A percentile compares a stretch with the other conserved stretches of the same genome.
These are phyloP conservation scores for Lingula anatina DNA, from an alignment of 2,888 invertebrate genomes.

Conservation along the genomic window DNA sequence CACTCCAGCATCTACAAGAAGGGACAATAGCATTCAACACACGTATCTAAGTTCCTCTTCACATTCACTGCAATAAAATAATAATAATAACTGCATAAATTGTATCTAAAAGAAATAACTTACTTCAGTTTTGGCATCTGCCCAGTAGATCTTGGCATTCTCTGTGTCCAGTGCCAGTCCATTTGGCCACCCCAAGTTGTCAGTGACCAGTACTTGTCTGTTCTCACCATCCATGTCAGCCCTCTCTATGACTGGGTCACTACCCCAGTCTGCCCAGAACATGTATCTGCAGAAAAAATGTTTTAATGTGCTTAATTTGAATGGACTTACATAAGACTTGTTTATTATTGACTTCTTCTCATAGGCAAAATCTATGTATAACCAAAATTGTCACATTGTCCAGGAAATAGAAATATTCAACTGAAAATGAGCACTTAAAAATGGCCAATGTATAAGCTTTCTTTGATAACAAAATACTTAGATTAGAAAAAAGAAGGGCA, in stretches of 20 bases:
- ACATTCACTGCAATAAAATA: too few relatives aligned
- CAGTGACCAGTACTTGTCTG: slow-evolving; percentile 74
- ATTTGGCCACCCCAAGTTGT: slow-evolving; percentile 83
- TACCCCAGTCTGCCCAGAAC: slow-evolving; percentile 99
- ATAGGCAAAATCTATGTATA: too few relatives aligned
- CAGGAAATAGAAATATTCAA: neutral
- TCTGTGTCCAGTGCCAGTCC: slow-evolving; percentile 70
- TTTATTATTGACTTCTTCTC: too few relatives aligned
- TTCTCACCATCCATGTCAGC: slow-evolving; percentile 94
- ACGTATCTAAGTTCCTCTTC: too few relatives aligned
- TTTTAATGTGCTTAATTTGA: too few relatives aligned
- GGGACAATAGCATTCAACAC: too few relatives aligned
- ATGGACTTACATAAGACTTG: too few relatives aligned
- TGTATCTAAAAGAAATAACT: slow-evolving; percentile 1
- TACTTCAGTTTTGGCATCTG: slow-evolving; percentile 50
- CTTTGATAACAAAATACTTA: too few relatives aligned
- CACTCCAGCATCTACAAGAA: slow-evolving; percentile 48
- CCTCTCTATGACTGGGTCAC: slow-evolving; percentile 84
- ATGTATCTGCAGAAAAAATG: slow-evolving; percentile 62
- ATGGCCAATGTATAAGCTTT: neutral
- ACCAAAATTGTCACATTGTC: too few relatives aligned
- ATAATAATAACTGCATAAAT: neutral
- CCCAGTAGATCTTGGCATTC: slow-evolving; percentile 44
- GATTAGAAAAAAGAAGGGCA: too few relatives aligned
- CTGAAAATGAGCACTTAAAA: neutral